Evolutionary conservation across 2,888 invertebrate species (phyloP).

Genomic region (Palloptera scutellata): DNA sequence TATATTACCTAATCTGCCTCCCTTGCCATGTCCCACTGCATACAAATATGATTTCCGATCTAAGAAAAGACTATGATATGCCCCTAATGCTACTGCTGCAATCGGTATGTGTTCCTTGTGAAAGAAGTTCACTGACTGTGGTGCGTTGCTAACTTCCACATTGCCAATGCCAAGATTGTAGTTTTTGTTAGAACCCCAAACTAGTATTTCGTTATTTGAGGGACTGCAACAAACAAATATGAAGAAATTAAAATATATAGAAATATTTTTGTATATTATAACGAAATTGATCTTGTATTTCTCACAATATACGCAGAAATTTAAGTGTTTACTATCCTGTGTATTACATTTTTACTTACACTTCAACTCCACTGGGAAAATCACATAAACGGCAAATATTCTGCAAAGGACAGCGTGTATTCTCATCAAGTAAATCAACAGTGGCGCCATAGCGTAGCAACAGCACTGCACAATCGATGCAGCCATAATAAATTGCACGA

Average conservation of each 20-base stretch:
- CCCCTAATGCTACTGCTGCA: slow-evolving; percentile 67
- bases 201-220: slow-evolving; percentile 70
- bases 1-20: slow-evolving; percentile 74
- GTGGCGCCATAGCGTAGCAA: slow-evolving; percentile 72
- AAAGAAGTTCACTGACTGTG: slow-evolving; percentile 75
- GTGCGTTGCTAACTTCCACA: slow-evolving; percentile 70
- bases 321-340: not conserved
- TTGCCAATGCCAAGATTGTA: slow-evolving; percentile 81
- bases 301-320: not conserved
- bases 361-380: slow-evolving; percentile 45
- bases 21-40: slow-evolving; percentile 83
- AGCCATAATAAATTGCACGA: slow-evolving; percentile 82
- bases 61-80: slow-evolving; percentile 61
- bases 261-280: not conserved
- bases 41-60: slow-evolving; percentile 67
- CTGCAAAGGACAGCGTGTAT: slow-evolving; percentile 57
- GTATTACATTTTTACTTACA: slow-evolving; percentile 28
- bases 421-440: slow-evolving; percentile 56
- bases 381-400: slow-evolving; percentile 63
- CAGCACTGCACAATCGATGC: slow-evolving; percentile 76
- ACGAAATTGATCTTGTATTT: not conserved
- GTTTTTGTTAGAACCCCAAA: slow-evolving; percentile 88
- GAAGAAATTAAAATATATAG: not conserved
- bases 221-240: slow-evolving; percentile 41
- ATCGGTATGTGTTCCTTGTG: slow-evolving; percentile 70